phyloP scores from a whole-genome alignment of 2,888 invertebrate species.

The Drosophila basisetae region DNA sequence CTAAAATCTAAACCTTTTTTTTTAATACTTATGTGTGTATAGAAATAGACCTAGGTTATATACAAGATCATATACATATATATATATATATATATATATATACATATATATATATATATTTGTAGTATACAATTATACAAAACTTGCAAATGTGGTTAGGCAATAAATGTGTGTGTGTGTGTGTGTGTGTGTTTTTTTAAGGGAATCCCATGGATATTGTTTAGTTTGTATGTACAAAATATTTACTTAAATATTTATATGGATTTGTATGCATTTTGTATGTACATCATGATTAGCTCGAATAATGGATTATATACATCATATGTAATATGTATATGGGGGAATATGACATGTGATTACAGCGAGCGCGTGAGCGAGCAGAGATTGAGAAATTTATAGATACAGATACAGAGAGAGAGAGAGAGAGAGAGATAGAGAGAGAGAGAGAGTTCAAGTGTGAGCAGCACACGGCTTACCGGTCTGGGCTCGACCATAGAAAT shows the following conservation, averaged over 20 bases:
- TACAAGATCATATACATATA: conserved; percentile 33
- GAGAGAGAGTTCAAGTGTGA: conserved; percentile 36
- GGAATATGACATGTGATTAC: conserved; percentile 36
- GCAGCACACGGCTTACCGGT: conserved; percentile 85
- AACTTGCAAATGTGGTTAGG: conserved; percentile 61
- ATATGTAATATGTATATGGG: conserved; percentile 12
- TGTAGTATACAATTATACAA: not conserved
- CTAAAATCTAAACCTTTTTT: conserved; percentile 27
- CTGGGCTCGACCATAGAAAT: conserved; percentile 85
- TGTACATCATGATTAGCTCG: conserved; percentile 56
- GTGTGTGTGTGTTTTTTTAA: not conserved
- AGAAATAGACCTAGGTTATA: conserved; percentile 62
- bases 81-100: conserved; percentile 2
- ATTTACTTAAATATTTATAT: conserved; percentile 5
- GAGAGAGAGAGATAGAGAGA: conserved; percentile 13
- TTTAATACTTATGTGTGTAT: conserved; percentile 47
- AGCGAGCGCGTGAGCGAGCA: conserved; percentile 39
- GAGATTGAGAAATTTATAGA: conserved; percentile 16
- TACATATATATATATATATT: conserved; percentile 2
- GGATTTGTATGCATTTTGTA: conserved; percentile 14
- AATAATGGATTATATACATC: conserved; percentile 26
- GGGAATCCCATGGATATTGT: conserved; percentile 7
- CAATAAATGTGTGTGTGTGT: conserved; percentile 13
- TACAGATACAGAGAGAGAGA: conserved; percentile 4
- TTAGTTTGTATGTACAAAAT: conserved; percentile 32